A percentile compares a stretch with the other conserved stretches of the same genome.
These are phyloP conservation scores for Bucco capensis DNA, from an alignment of 2,113 vertebrate genomes.

Conservation along the genomic window DNA sequence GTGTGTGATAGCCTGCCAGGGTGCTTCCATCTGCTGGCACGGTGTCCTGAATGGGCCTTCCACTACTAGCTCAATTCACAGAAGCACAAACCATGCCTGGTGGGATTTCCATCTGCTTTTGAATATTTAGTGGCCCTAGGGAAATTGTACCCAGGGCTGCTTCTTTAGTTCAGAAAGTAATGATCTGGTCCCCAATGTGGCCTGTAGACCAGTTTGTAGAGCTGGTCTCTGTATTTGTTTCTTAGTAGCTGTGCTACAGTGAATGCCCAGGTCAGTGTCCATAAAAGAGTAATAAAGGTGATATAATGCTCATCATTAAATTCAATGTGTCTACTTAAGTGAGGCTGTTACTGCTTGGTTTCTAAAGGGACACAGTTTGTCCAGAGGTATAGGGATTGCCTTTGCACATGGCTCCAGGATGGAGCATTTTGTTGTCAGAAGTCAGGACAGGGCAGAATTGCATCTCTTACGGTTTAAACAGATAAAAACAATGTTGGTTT, in stretches of 20 bases:
- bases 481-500: background rate
- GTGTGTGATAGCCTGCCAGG: background rate
- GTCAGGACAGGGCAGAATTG: background rate
- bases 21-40: background rate
- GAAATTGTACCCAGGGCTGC: background rate
- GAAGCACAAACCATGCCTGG: background rate
- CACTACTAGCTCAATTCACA: background rate
- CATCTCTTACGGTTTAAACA: background rate
- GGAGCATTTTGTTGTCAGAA: background rate
- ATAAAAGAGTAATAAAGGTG: background rate
- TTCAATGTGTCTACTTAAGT: background rate
- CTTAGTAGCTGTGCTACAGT: background rate
- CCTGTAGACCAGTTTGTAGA: background rate
- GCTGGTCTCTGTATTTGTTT: background rate
- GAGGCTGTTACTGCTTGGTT: background rate
- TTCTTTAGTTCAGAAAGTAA: background rate
- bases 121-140: background rate
- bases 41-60: fast-evolving
- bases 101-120: background rate
- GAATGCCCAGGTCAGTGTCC: background rate
- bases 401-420: background rate
- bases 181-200: background rate
- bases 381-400: background rate
- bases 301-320: background rate
- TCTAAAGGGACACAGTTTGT: background rate